Evolutionary conservation across 2,113 vertebrate genomes (phyloP), one percentile per base, ranked within the genome.

Genomic region (Corapipo altera): DNA sequence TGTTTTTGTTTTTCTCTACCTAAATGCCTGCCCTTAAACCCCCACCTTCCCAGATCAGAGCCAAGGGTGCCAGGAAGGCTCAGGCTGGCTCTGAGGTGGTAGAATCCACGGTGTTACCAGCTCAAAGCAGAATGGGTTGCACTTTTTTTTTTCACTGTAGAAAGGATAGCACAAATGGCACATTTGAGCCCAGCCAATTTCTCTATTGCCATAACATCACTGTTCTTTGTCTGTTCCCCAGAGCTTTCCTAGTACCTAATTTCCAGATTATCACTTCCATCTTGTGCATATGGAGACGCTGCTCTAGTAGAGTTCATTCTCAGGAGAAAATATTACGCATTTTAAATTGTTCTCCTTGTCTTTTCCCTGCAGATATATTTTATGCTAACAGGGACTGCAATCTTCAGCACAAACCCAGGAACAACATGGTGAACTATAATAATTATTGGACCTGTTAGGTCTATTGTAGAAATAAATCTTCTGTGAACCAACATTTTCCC

Each of bases 401-500:
- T 97, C 96, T 96, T 96, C 97, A 90, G 75, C 89, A 93, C 79
- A 96, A 97, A 97, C 79, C 92, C 85, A 0, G 65, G 72, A 96
- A 97, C 95, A 97, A 97, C 95, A 86, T 92, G 95, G 96, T 91
- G 83, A 96, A 93, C 93, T 96, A 79, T 96, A 95, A 95, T 94
- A 96, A 96, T 96, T 92, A 94, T 92, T 79, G 86, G 49, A 93
- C 77, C 91, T 91, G 93, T 94, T 97, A 95, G 95, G 89, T 69
- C 96, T 97, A 96, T 97, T 97, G 93, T 92, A 95, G 97, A 98
- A 98, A 98, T 98, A 98, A 98, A 98, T 97, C 95, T 97, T 93
- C 93, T 77, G 89, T 95, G 96, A 95, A 95, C 92, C 97, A 98
- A 98, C 97, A 98, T 97, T 98, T 98, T 54, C 95, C 52, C 97